Conservation (phyloP, 2,113 vertebrate genomes). For the Patagioenas fasciata region DNA sequence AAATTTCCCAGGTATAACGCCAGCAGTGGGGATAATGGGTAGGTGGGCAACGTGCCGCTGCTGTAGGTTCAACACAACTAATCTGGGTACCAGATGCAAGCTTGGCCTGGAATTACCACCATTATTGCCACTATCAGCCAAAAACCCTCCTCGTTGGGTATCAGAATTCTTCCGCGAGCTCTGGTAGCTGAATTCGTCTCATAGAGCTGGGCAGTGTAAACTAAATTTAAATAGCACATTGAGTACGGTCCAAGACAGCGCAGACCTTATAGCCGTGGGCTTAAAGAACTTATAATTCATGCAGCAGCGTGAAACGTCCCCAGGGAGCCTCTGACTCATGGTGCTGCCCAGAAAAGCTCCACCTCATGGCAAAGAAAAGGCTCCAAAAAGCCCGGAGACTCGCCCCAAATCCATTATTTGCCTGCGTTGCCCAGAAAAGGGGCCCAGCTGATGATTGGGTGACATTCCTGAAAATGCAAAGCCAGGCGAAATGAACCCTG, state of each 20-base stretch:
- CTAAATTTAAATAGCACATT: background rate
- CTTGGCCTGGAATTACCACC: background rate
- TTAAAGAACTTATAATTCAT: background rate
- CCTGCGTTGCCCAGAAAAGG: background rate
- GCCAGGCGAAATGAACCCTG: background rate
- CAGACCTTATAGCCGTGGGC: background rate
- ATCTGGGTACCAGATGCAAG: background rate
- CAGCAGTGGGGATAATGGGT: background rate
- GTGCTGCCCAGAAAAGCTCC: background rate
- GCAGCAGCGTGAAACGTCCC: background rate
- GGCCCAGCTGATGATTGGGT: background rate
- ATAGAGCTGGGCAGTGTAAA: background rate
- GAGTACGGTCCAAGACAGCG: background rate
- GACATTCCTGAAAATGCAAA: background rate
- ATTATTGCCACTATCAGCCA: background rate
- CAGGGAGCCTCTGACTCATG: background rate
- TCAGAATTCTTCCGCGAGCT: background rate
- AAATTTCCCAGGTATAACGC: background rate
- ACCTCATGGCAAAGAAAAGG: accelerated
- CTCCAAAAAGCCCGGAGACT: background rate
- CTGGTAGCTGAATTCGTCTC: background rate
- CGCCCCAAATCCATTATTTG: background rate
- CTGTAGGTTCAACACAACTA: background rate
- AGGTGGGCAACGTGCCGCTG: background rate
- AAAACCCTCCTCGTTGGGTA: background rate